Conservation (phyloP, 1,140 invertebrate species). For the Drosophila miranda region DNA sequence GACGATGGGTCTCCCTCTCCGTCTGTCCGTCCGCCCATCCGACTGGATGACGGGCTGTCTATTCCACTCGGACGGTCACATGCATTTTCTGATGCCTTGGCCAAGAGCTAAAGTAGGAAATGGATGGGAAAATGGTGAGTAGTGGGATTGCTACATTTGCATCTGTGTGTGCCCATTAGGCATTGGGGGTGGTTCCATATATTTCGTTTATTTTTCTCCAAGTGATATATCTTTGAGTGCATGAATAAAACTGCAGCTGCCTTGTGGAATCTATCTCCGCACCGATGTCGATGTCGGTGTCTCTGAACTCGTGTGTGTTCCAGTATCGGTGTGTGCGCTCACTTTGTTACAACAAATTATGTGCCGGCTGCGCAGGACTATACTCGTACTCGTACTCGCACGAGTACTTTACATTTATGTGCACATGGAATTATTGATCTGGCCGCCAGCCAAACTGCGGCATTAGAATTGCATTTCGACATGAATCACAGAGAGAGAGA, state of each 20-base stretch:
- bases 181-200: constrained; percentile 44
- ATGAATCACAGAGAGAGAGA: constrained; percentile 2
- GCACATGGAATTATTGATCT: constrained; percentile 48
- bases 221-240: constrained; percentile 57
- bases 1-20: constrained; percentile 18
- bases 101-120: constrained; percentile 55
- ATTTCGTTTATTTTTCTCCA: constrained; percentile 48
- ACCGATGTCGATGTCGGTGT: constrained; percentile 8
- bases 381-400: neutral
- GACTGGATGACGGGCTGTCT: constrained; percentile 61
- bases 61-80: constrained; percentile 52
- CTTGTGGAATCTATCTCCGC: constrained; percentile 19
- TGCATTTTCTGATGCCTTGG: constrained; percentile 60
- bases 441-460: constrained; percentile 30
- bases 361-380: constrained; percentile 15
- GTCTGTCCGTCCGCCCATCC: constrained; percentile 13
- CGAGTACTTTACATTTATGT: constrained; percentile 27
- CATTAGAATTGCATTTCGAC: constrained; percentile 5
- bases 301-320: constrained; percentile 3
- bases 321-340: neutral
- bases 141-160: constrained; percentile 19
- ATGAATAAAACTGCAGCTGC: constrained; percentile 47
- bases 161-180: constrained; percentile 62
- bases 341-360: constrained; percentile 33
- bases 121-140: constrained; percentile 34